These are phyloP conservation scores for Copsychus sechellarum DNA, from an alignment of 2,113 vertebrate genomes.

Conservation along the genomic window DNA sequence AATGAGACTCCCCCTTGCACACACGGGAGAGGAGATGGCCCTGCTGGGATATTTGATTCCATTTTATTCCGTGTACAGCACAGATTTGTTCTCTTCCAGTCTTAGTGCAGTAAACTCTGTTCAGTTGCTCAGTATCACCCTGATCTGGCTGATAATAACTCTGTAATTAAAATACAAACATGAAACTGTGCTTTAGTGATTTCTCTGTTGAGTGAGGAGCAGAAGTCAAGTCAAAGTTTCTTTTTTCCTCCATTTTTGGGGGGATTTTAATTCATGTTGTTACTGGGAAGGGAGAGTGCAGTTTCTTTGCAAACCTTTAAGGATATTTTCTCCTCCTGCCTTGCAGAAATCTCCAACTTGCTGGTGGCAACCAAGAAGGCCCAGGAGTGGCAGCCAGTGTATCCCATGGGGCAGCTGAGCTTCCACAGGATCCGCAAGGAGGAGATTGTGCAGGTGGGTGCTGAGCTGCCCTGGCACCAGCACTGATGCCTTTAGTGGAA, in stretches of 20 bases:
- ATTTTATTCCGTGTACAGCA: background rate
- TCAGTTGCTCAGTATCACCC: background rate
- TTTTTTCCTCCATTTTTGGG: background rate
- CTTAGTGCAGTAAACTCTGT: background rate
- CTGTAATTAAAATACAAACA: background rate
- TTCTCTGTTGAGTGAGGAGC: background rate
- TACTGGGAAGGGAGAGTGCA: background rate
- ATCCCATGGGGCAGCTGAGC: constrained; percentile 85
- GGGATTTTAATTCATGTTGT: accelerated
- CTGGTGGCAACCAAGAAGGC: constrained; percentile 92
- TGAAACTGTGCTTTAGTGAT: background rate
- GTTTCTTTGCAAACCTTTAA: background rate
- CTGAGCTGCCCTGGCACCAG: background rate
- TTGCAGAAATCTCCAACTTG: constrained; percentile 92
- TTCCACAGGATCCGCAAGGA: constrained; percentile 94
- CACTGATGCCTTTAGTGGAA: background rate
- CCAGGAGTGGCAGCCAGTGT: constrained; percentile 72
- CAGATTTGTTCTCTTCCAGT: background rate
- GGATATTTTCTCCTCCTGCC: background rate
- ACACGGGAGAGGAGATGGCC: background rate
- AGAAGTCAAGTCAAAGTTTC: background rate
- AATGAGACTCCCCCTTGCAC: background rate
- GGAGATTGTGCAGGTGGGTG: constrained; percentile 85
- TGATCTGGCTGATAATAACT: background rate
- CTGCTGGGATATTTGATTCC: background rate